Evolutionary conservation across 1,140 invertebrate genomes (phyloP).

Genomic region (Brachionus rubens): DNA sequence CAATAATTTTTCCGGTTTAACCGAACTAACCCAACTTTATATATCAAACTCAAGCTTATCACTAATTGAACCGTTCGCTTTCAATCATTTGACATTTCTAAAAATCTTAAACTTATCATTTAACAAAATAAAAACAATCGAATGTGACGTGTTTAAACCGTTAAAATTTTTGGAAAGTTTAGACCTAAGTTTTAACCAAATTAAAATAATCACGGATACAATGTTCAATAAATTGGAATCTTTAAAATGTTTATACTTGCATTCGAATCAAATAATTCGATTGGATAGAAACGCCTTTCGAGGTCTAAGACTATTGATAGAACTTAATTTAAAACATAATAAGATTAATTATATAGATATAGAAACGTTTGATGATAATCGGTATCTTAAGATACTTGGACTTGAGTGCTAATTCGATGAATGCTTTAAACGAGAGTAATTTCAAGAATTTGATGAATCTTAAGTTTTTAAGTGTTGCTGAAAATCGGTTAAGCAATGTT

Average conservation of each 20-base stretch:
- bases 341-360: neutral
- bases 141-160: neutral
- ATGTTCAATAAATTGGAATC: neutral
- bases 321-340: neutral
- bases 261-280: neutral
- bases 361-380: neutral
- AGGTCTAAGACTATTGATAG: neutral
- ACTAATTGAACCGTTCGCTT: neutral
- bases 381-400: neutral
- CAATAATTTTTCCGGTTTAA: neutral
- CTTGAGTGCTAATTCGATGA: neutral
- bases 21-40: neutral
- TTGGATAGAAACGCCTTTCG: neutral
- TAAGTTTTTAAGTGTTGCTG: neutral
- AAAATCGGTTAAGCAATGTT: neutral
- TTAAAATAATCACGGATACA: neutral
- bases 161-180: constrained; percentile 3
- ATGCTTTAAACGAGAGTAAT: neutral
- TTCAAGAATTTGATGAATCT: neutral
- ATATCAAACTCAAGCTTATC: neutral
- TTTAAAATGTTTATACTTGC: neutral
- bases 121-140: neutral
- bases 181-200: neutral
- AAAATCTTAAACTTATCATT: neutral
- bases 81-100: neutral